Percentiles rank a stretch among this genome's conserved stretches.
Evolutionary conservation across 2,888 invertebrate genomes (phyloP).

Genomic region (Autographa gamma): DNA sequence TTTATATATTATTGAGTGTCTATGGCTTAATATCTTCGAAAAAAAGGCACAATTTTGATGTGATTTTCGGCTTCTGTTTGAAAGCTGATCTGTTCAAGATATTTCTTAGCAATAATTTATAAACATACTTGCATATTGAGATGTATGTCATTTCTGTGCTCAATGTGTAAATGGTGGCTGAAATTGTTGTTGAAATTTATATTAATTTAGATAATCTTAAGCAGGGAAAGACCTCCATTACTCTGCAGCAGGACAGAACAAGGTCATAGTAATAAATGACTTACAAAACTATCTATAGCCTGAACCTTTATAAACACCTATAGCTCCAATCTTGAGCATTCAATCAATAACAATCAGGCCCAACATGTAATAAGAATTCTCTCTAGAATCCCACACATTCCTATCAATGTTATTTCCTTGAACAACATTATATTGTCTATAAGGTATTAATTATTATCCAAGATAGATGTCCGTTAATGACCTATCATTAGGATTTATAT

Average conservation of each 20-base stretch:
- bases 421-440: background rate
- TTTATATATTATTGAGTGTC: too few relatives aligned
- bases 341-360: background rate
- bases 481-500: background rate
- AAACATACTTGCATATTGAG: too few relatives aligned
- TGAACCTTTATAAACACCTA: background rate
- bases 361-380: background rate
- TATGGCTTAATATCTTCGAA: too few relatives aligned
- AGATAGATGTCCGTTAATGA: background rate
- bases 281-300: background rate
- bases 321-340: background rate
- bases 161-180: too few relatives aligned
- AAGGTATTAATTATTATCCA: background rate
- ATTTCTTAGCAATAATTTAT: too few relatives aligned
- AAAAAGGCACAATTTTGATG: too few relatives aligned
- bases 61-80: too few relatives aligned
- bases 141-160: too few relatives aligned
- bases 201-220: background rate
- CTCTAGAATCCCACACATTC: conserved; percentile 13
- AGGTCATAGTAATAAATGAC: background rate
- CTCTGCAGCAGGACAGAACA: background rate
- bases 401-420: conserved; percentile 18
- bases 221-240: background rate
- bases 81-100: too few relatives aligned
- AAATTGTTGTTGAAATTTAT: too few relatives aligned